Conservation (phyloP, 2,888 invertebrate species). For the Zhuqinia jingwanae region DNA sequence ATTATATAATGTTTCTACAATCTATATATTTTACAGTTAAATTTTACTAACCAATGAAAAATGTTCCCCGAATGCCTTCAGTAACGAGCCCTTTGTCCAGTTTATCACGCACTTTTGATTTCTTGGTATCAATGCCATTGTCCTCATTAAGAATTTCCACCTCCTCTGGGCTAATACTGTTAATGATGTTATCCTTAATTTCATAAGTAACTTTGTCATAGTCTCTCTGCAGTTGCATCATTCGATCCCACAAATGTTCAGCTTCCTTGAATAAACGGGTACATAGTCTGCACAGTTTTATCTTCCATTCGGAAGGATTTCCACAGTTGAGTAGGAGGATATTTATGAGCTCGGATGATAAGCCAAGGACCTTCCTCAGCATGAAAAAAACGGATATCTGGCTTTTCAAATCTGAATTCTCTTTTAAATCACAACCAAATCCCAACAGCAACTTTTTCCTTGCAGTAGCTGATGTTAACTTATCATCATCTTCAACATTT, state of each 20-base stretch:
- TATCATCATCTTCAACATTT: no score
- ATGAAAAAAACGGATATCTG: slow-evolving; percentile 36
- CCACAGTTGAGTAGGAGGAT: slow-evolving; percentile 26
- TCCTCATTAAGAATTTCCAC: not conserved
- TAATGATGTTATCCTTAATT: slow-evolving; percentile 12
- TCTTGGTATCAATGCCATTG: not conserved
- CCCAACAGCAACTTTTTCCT: no score
- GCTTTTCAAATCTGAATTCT: not conserved
- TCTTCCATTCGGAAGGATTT: slow-evolving; percentile 27
- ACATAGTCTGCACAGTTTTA: slow-evolving; percentile 35
- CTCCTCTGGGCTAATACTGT: slow-evolving; percentile 22
- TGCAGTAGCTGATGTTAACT: no score
- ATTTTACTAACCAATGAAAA: slow-evolving; percentile 35
- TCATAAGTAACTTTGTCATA: slow-evolving; percentile 28
- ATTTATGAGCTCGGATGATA: slow-evolving; percentile 14
- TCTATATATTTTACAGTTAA: not conserved
- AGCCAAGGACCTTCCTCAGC: slow-evolving; percentile 29
- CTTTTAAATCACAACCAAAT: no score
- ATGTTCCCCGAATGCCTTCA: not conserved
- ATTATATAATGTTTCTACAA: no score
- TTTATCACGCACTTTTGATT: not conserved
- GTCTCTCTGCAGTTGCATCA: not conserved
- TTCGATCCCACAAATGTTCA: slow-evolving; percentile 24
- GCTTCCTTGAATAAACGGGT: slow-evolving; percentile 30
- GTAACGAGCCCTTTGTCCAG: not conserved